phyloP scores from a whole-genome alignment of 92 coral and sea anemone genomes.

The Heliopora coerulea region DNA sequence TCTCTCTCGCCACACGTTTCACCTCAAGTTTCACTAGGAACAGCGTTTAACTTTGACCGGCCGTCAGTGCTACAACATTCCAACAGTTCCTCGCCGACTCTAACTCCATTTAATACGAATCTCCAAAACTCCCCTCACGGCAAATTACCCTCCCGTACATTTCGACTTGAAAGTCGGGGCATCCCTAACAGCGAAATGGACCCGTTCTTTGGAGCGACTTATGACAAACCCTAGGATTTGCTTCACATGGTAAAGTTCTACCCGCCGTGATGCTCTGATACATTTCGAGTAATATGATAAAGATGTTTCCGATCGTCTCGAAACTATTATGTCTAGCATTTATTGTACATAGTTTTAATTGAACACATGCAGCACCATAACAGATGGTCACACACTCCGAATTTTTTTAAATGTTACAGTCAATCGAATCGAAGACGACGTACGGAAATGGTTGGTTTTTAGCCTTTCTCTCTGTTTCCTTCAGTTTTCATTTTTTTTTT shows the following conservation, averaged over 20 bases:
- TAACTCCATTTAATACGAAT: conserved; percentile 85
- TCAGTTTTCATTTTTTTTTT: no score
- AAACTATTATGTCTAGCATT: conserved; percentile 7
- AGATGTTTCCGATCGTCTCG: conserved; percentile 37
- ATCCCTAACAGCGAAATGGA: conserved; percentile 22
- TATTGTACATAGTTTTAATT: conserved; percentile 42
- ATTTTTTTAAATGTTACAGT: no score
- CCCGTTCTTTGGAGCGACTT: conserved; percentile 42
- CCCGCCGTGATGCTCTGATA: not conserved
- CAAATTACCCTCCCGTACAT: conserved; percentile 23
- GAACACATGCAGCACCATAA: not conserved
- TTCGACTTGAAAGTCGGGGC: conserved; percentile 38
- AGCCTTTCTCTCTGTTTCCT: no score
- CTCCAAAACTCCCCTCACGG: conserved; percentile 53
- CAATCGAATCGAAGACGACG: no score
- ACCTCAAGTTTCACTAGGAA: conserved; percentile 73
- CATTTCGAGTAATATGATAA: not conserved
- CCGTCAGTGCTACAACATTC: conserved; percentile 79
- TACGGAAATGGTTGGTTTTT: no score
- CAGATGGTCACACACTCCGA: no score
- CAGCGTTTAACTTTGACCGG: conserved; percentile 87
- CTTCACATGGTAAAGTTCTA: not conserved
- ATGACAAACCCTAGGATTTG: conserved; percentile 28
- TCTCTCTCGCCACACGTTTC: conserved; percentile 94
- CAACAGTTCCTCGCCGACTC: conserved; percentile 77